Conservation (phyloP, 2,888 invertebrate genomes). For the Atethmia centrago region DNA sequence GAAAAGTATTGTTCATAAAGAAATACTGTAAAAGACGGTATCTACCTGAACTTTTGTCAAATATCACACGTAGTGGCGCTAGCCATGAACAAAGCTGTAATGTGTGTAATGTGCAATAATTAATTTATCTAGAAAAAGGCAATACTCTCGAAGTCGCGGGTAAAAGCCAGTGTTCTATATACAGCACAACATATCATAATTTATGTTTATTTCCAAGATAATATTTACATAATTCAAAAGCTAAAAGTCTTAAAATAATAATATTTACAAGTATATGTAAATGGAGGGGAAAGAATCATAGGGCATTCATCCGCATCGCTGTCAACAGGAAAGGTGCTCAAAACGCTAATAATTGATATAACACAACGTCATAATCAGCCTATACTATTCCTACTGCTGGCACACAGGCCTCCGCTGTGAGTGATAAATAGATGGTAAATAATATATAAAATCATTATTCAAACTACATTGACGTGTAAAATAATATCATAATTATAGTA, state of each 20-base stretch:
- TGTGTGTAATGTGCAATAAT: no score
- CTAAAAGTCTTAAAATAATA: not conserved
- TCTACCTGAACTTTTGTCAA: no score
- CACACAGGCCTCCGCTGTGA: not conserved
- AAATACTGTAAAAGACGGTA: no score
- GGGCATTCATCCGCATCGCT: not conserved
- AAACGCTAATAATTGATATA: not conserved
- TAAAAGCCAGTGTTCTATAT: no score
- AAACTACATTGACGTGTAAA: not conserved
- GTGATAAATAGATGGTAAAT: not conserved
- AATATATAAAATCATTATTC: not conserved
- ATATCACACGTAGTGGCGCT: no score
- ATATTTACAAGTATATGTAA: no score
- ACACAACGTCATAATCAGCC: not conserved
- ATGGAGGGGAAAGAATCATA: no score
- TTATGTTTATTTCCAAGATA: not conserved
- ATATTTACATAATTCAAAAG: not conserved
- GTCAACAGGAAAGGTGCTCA: not conserved
- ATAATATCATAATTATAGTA: slow-evolving; percentile 16
- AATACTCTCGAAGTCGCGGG: no score
- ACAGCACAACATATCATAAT: not conserved
- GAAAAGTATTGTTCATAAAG: no score
- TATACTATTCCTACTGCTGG: no score
- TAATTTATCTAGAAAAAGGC: no score
- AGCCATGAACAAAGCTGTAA: no score